phyloP scores from a whole-genome alignment of 2,888 invertebrate genomes.

The Blastobasis lacticolella region DNA sequence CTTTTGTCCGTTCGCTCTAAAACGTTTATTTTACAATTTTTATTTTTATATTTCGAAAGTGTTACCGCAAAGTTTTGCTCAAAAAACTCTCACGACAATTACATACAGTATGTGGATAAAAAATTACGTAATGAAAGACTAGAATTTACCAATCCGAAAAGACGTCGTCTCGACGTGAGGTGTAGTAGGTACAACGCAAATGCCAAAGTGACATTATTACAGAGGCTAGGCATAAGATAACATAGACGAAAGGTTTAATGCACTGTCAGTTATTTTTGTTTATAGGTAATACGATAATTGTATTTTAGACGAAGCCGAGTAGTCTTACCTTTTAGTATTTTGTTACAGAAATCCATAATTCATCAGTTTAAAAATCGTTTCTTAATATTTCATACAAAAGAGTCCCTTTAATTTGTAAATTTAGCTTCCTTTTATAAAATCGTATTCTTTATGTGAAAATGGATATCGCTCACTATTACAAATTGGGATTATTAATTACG shows the following conservation, averaged over 20 bases:
- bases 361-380: background rate
- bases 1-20: slow-evolving; percentile 14
- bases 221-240: slow-evolving; percentile 52
- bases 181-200: slow-evolving; percentile 46
- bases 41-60: too few species aligned
- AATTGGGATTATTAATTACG: slow-evolving; percentile 23
- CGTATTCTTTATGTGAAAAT: slow-evolving; percentile 35
- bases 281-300: too few species aligned
- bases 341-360: background rate
- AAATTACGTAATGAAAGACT: slow-evolving; percentile 50
- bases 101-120: slow-evolving; percentile 16
- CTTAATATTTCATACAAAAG: background rate
- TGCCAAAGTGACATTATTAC: slow-evolving; percentile 53
- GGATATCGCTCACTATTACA: slow-evolving; percentile 44
- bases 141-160: slow-evolving; percentile 62
- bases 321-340: background rate
- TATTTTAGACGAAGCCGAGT: too few species aligned
- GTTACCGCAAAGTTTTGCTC: slow-evolving; percentile 9
- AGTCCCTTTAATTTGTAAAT: background rate
- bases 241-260: slow-evolving; percentile 44
- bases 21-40: too few species aligned
- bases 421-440: slow-evolving; percentile 10
- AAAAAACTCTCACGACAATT: slow-evolving; percentile 24
- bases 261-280: slow-evolving; percentile 40
- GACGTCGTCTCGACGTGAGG: slow-evolving; percentile 17